A percentile compares a stretch with the other conserved stretches of the same genome.
Evolutionary conservation across 1,140 invertebrate genomes (phyloP).

Genomic region (Pentalonia nigronervosa): DNA sequence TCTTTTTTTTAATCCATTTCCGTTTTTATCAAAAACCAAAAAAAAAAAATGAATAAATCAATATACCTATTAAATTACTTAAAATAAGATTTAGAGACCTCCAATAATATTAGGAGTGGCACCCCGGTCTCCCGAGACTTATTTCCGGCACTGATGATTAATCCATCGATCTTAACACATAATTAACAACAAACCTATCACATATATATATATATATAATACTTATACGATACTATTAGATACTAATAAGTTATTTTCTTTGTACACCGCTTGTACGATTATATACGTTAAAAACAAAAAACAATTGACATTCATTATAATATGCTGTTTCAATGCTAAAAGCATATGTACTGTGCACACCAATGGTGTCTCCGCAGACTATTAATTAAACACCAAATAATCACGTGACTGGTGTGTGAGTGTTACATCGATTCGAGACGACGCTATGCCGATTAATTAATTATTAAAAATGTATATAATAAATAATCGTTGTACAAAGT

Average conservation of each 20-base stretch:
- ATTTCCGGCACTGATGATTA: no score
- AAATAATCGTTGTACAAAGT: not conserved
- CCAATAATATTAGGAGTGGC: no score
- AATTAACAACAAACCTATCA: conserved; percentile 18
- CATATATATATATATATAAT: not conserved
- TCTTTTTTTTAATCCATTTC: no score
- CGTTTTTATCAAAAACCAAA: no score
- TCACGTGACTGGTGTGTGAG: not conserved
- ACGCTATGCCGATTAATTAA: not conserved
- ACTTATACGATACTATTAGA: not conserved
- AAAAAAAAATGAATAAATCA: no score
- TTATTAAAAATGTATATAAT: not conserved
- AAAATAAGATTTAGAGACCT: no score
- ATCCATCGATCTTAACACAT: not conserved
- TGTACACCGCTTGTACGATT: not conserved
- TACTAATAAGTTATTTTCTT: not conserved
- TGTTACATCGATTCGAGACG: not conserved
- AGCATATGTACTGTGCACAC: not conserved
- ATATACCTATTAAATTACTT: no score
- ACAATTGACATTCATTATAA: not conserved
- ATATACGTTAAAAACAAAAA: not conserved
- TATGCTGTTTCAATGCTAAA: not conserved
- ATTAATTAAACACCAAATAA: not conserved
- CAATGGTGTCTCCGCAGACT: not conserved
- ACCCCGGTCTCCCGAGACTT: no score